Evolutionary conservation across 2,113 vertebrate genomes (phyloP).

Genomic region (Caranx ignobilis): DNA sequence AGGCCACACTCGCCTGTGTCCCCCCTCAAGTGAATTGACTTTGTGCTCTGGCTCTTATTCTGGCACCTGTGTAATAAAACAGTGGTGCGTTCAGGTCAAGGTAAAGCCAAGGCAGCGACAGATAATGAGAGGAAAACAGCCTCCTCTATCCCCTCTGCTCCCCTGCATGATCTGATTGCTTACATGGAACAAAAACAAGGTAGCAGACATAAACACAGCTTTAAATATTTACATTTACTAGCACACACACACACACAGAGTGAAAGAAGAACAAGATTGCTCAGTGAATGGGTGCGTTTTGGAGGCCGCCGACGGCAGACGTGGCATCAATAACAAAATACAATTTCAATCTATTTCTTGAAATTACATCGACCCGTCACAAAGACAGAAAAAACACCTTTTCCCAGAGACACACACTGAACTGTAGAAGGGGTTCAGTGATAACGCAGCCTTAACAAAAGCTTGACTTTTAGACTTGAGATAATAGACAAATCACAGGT

Average conservation of each 20-base stretch:
- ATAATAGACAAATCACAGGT: constrained; percentile 56
- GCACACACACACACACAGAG: background rate
- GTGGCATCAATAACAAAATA: constrained; percentile 15
- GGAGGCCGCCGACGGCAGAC: background rate
- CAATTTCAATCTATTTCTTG: constrained; percentile 32
- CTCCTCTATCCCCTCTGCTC: constrained; percentile 7
- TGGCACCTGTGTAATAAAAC: constrained; percentile 62
- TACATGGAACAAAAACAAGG: background rate
- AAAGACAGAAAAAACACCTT: constrained; percentile 6
- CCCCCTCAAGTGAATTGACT: constrained; percentile 46
- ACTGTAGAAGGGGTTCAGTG: background rate
- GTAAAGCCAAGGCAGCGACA: constrained; percentile 45
- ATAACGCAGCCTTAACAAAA: constrained; percentile 17
- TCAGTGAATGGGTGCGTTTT: constrained; percentile 2
- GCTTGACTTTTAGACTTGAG: constrained; percentile 41
- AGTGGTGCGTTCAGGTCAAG: constrained; percentile 56
- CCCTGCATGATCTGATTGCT: constrained; percentile 6
- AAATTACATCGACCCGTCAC: constrained; percentile 33
- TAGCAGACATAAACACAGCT: background rate
- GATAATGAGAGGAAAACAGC: constrained; percentile 61
- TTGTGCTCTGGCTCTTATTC: constrained; percentile 55
- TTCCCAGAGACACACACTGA: constrained; percentile 21
- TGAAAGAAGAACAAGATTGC: background rate
- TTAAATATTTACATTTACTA: constrained; percentile 44
- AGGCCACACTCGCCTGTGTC: background rate